Base-by-base conservation (phyloP, 2,113 vertebrate species). In the Datnioides undecimradiatus region DNA sequence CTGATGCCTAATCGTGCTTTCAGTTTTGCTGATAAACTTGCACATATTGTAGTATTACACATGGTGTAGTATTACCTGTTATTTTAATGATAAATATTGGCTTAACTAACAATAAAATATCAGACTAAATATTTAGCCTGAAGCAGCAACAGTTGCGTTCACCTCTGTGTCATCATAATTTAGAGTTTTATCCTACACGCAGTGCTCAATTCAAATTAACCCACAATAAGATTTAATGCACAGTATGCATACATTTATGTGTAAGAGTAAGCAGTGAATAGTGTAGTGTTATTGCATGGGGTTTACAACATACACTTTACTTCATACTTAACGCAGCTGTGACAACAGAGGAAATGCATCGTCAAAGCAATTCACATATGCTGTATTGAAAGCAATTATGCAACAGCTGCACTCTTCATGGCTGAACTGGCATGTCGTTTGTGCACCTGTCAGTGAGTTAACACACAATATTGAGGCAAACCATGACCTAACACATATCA, bases 371-470 rank as follows among this genome's bases (percentile, higher is more conserved):
- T 19, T 31, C 2, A 2, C 34, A 10, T 41, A 21, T 48, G 38
- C 40, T 64, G 16, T 55, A 43, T 14, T n/a, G 3, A 10, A 27
- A 10, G 29, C 13, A 8, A 12, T 31, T 3, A 46, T 45, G 23
- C 13, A 73, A 59, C 68, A 49, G 78, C 68, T 70, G 66, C 60
- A 21, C n/a, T 73, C 27, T 74, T 4, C 41, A 9, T 58, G 40
- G 55, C 21, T 67, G 17, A 66, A 25, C 60, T 12, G 45, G 1
- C 16, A 46, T 36, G n/a, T 2, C 6, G 33, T 55, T 19, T 66
- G 43, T 21, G 7, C 78, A 82, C 48, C 81, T 86, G 83, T 66
- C 21, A 19, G 33, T 27, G 36, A 38, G 19, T 55, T 69, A 71
- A 72, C 19, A 0, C 43, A 31, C 62, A 36, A 52, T 33, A 40